Evolutionary conservation across 2,888 invertebrate genomes (phyloP), one percentile per base, ranked within the genome.

Genomic region (Hyles lineata): DNA sequence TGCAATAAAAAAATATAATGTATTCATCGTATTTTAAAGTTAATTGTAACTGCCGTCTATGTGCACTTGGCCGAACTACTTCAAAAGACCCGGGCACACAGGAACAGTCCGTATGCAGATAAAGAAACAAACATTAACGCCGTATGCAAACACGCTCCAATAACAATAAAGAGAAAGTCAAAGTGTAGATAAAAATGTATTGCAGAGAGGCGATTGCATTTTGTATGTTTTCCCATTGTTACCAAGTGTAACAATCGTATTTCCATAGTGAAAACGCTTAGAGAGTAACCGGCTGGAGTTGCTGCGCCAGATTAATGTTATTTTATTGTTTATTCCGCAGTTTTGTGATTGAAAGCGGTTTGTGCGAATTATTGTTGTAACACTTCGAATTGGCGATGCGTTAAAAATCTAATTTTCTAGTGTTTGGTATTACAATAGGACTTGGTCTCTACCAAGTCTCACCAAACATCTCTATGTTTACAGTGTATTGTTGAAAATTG

Each of bases 241-340:
- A 50, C 50, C 75, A 78, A 79, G 76, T 80, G 75, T 81, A 85
- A 85, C 84, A 85, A 85, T 85, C 78, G 81, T 74, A 77, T 78
- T 79, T 79, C 76, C 78, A 77, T 70, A 73, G 73, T 60, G 73
- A 67, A 67, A 67, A 67, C 67, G 35, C 62, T 62, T 67, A 23
- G 67, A 67, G 67, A 67, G 67, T 17, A 50, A 50, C 67, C 15
- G 50, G 43, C 6, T 23, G 43, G 43, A 15, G 29, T 19, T 19
- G 67, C 43, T 15, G 17, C n/a, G 35, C 63, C 5, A 15, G 23
- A 67, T 67, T 50, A 11, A 50, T 50, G 6, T 50, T 50, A 62
- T 62, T 62, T 62, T 62, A 67, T 67, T 67, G 67, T 67, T 67
- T 50, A 67, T 17, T 55, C n/a, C 17, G 55, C 55, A n/a, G n/a